These are phyloP conservation scores for Lagodon rhomboides DNA, from an alignment of 2,797 vertebrate genomes.

Conservation along the genomic window DNA sequence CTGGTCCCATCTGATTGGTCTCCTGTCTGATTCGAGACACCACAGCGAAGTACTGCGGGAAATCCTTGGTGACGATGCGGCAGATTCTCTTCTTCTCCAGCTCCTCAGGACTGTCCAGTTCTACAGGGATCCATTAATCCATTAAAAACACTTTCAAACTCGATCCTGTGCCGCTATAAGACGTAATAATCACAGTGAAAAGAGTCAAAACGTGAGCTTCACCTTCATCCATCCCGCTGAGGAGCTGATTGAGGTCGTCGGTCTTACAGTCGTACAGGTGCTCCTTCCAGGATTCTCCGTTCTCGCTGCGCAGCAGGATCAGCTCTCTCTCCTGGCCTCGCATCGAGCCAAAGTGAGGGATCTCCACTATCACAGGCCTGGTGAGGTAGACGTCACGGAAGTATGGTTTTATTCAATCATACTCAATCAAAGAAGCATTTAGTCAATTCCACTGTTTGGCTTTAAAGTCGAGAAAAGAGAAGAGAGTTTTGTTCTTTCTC, in stretches of 20 bases:
- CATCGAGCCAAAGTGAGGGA: slow-evolving; percentile 98
- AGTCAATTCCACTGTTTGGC: background rate
- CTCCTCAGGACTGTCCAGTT: slow-evolving; percentile 92
- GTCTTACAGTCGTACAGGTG: slow-evolving; percentile 96
- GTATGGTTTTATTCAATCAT: slow-evolving; percentile 21
- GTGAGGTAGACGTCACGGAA: slow-evolving; percentile 60
- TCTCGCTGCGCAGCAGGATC: slow-evolving; percentile 97
- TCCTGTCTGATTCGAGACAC: slow-evolving; percentile 98
- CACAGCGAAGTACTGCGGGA: slow-evolving; percentile 99
- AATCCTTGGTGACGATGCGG: slow-evolving; percentile 97
- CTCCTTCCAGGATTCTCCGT: slow-evolving; percentile 97
- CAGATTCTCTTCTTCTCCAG: slow-evolving; percentile 98
- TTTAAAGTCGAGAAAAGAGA: background rate
- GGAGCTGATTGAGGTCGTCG: slow-evolving; percentile 92
- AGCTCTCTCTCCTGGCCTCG: slow-evolving; percentile 96
- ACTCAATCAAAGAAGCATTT: background rate
- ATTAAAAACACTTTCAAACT: background rate
- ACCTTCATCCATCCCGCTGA: slow-evolving; percentile 99
- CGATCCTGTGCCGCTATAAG: background rate
- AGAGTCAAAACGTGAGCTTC: background rate
- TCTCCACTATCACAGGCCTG: slow-evolving; percentile 99
- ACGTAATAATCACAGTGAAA: background rate
- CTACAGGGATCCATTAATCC: slow-evolving; percentile 51
- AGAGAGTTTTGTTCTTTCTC: background rate
- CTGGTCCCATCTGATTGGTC: slow-evolving; percentile 97